These are phyloP conservation scores for Beris chalybata DNA, from an alignment of 2,888 invertebrate genomes.

Conservation along the genomic window DNA sequence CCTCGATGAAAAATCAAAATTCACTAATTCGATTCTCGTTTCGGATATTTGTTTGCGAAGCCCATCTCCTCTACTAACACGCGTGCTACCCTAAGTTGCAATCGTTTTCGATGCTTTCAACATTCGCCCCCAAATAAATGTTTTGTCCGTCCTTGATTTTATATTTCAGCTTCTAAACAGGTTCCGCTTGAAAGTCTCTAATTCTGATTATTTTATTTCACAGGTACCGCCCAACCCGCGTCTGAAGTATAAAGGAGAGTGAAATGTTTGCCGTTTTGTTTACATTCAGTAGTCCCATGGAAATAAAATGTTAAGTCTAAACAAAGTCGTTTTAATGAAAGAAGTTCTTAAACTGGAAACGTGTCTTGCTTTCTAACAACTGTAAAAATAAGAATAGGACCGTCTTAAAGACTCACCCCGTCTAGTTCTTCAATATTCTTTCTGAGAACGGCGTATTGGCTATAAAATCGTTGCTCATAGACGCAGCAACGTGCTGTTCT, in stretches of 20 bases:
- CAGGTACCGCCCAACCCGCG: slow-evolving; percentile 12
- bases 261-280: slow-evolving; percentile 8
- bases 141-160: background rate
- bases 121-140: background rate
- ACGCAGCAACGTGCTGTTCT: no score
- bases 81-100: background rate
- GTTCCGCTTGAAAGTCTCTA: background rate
- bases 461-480: no score
- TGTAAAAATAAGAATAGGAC: no score
- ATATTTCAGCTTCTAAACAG: background rate
- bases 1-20: slow-evolving; percentile 4
- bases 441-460: no score
- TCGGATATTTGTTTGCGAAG: background rate
- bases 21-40: background rate
- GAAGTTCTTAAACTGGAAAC: no score
- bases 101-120: background rate
- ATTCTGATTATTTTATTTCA: background rate
- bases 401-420: no score
- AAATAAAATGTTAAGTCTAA: slow-evolving; percentile 16
- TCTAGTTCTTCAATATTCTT: no score
- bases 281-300: slow-evolving; percentile 22
- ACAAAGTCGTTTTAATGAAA: background rate
- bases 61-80: no score
- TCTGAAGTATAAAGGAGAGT: background rate
- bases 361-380: no score